Conservation (phyloP, 2,888 invertebrate species). For the Antheraea assamensis region DNA sequence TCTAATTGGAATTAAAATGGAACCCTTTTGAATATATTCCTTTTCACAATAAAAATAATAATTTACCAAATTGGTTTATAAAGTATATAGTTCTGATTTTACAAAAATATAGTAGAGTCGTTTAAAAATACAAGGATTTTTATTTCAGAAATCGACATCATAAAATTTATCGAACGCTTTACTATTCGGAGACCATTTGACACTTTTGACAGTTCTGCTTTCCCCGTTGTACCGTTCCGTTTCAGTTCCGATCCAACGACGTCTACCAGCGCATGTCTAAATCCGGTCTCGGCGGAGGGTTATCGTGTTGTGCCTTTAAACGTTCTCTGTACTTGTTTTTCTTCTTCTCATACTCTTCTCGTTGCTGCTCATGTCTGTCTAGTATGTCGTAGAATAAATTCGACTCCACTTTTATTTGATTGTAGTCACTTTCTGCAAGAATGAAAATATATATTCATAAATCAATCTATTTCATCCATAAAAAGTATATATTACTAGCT, state of each 20-base stretch:
- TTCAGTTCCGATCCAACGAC: neutral
- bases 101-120: too few species aligned
- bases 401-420: constrained; percentile 21
- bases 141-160: neutral
- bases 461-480: too few species aligned
- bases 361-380: constrained; percentile 7
- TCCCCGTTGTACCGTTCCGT: neutral
- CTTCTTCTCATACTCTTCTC: neutral
- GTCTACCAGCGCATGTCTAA: too few species aligned
- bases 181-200: neutral
- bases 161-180: neutral
- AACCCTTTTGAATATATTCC: too few species aligned
- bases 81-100: too few species aligned
- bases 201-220: neutral
- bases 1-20: too few species aligned
- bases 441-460: neutral
- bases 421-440: constrained; percentile 23
- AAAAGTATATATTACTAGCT: too few species aligned
- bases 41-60: too few species aligned
- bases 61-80: too few species aligned
- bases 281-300: too few species aligned
- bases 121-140: too few species aligned
- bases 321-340: neutral
- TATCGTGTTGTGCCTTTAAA: neutral
- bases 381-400: constrained; percentile 18